phyloP scores from a whole-genome alignment of 2,797 vertebrate genomes.

The Catamblyrhynchus diadema region DNA sequence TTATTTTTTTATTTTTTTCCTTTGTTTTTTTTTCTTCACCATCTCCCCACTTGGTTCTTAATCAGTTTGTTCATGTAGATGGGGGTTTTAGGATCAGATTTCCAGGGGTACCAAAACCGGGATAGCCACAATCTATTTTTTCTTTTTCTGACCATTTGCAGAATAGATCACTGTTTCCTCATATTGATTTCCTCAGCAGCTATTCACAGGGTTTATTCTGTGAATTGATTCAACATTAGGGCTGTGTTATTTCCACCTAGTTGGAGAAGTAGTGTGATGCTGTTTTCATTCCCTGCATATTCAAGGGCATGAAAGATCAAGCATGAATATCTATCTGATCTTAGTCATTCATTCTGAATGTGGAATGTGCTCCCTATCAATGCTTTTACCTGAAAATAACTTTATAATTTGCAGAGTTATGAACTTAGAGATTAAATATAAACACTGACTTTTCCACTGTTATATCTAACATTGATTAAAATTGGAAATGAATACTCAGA shows the following conservation, averaged over 20 bases:
- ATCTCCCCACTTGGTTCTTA: not conserved
- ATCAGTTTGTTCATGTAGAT: not conserved
- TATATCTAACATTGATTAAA: not conserved
- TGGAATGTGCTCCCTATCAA: not conserved
- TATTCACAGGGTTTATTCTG: conserved; percentile 7
- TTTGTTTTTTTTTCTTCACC: not conserved
- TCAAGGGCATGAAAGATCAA: conserved; percentile 26
- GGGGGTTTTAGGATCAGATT: not conserved
- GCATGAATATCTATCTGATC: not conserved
- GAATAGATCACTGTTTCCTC: not conserved
- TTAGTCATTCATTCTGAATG: not conserved
- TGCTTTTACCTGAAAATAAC: not conserved
- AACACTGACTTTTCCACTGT: not conserved
- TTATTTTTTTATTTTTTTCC: not conserved
- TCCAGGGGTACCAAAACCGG: not conserved
- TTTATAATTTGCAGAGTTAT: not conserved
- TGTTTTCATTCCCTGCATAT: not conserved
- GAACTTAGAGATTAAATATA: not conserved
- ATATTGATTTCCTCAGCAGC: conserved; percentile 5
- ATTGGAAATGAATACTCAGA: not conserved
- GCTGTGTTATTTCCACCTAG: not conserved
- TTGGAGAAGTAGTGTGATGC: not conserved
- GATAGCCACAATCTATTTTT: not conserved
- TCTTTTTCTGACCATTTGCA: not conserved
- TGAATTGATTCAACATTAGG: conserved; percentile 26